Evolutionary conservation across 2,888 invertebrate species (phyloP), one percentile per base, ranked within the genome.

Genomic region (Imbricaverruca yamaguchii): DNA sequence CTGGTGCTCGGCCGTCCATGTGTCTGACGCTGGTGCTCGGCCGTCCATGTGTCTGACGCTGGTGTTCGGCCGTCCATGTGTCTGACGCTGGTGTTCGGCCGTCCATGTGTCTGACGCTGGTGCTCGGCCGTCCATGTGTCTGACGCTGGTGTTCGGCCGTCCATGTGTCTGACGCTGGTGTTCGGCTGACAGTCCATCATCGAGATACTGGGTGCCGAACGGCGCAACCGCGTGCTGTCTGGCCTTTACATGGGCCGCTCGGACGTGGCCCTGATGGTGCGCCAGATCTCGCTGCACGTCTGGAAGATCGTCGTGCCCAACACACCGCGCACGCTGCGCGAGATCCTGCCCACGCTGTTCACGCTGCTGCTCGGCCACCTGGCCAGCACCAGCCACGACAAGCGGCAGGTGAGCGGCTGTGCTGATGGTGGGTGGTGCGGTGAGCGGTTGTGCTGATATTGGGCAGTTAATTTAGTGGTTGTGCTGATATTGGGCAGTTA

Each of bases 191-290:
- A 92, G 87, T 95, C 96, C 0, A 98, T 98, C 84, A 93, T 97
- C 85, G 90, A 91, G 80, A 92, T 95, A 15, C 89, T 99, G 80
- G 98, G 98, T 0, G 91, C 91, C 2, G 97, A 97, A 86, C 89
- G 97, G 78, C 90, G 98, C 81, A 97, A 98, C 88, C 89, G 96
- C 56, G 98, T 99, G 67, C 88, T 97, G 81, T 95, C 97, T 55
- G 97, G 97, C 0, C 89, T 98, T 74, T 99, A 99, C 87, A 97
- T 99, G 95, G 97, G 97, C 7, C 90, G 98, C 81, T 97, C 97
- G 81, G 98, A 99, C 86, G 97, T 97, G 0, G 96, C 98, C 6
- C 89, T 98, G 80, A 94, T 97, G 93, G 98, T 98, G 55, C 91
- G 98, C 0, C 98, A 98, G 89, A 95, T 98, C 0, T 97, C 99